These are phyloP conservation scores for Macropis europaea DNA, from an alignment of 2,888 invertebrate species.

Conservation along the genomic window DNA sequence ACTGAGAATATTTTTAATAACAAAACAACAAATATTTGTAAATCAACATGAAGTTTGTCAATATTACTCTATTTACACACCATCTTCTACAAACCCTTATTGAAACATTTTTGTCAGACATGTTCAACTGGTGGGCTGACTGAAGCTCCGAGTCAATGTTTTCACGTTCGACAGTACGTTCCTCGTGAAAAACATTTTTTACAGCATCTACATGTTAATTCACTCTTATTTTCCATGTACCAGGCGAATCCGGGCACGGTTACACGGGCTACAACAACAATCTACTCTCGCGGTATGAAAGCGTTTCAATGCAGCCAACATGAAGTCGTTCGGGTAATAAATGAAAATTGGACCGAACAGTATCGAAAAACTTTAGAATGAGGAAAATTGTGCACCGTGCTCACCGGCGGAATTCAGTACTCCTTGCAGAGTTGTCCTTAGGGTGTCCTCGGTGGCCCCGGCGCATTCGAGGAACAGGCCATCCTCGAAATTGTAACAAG, in stretches of 20 bases:
- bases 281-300: slow-evolving; percentile 2
- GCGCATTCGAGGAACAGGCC: slow-evolving; percentile 94
- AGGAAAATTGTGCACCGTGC: slow-evolving; percentile 3
- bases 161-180: not conserved
- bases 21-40: too few relatives aligned
- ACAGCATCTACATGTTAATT: too few relatives aligned
- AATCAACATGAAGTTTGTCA: too few relatives aligned
- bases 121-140: not conserved
- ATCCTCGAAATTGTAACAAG: slow-evolving; percentile 95
- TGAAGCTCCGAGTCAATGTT: too few relatives aligned
- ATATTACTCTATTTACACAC: too few relatives aligned
- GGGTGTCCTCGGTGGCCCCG: slow-evolving; percentile 87
- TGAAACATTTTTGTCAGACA: not conserved
- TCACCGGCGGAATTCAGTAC: slow-evolving; percentile 79
- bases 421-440: slow-evolving; percentile 87
- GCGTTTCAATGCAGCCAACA: not conserved
- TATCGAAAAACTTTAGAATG: slow-evolving; percentile 17
- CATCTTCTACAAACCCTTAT: not conserved
- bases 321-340: slow-evolving; percentile 13
- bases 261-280: slow-evolving; percentile 19
- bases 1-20: too few relatives aligned
- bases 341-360: slow-evolving; percentile 25
- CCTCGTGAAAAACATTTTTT: not conserved
- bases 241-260: slow-evolving; percentile 2
- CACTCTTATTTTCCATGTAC: too few relatives aligned